These are phyloP conservation scores for Epistrophe eligans DNA, from an alignment of 2,888 invertebrate genomes.

Conservation along the genomic window DNA sequence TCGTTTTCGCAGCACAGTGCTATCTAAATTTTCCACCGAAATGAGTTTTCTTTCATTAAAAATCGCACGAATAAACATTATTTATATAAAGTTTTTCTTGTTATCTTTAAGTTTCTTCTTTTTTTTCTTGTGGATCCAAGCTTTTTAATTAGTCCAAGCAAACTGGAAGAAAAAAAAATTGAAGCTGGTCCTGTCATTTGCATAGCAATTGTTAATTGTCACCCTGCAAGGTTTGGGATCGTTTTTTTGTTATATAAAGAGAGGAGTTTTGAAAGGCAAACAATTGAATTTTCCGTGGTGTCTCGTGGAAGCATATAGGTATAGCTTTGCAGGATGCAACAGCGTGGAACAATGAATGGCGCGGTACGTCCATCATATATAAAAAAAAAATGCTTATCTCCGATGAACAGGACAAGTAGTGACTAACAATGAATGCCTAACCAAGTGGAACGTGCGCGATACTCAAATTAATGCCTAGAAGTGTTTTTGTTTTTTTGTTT, in stretches of 20 bases:
- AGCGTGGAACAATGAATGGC: constrained; percentile 65
- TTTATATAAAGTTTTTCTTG: constrained; percentile 72
- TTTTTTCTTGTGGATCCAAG: constrained; percentile 23
- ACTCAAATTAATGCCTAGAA: constrained; percentile 51
- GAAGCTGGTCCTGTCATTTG: constrained; percentile 81
- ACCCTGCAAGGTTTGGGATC: constrained; percentile 41
- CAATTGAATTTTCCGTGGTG: not conserved
- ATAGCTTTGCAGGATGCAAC: constrained; percentile 59
- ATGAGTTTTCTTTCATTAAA: constrained; percentile 76
- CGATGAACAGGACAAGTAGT: constrained; percentile 47
- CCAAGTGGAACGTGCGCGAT: constrained; percentile 73
- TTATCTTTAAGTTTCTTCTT: constrained; percentile 75
- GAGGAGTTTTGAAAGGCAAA: not conserved
- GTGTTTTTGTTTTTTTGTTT: constrained; percentile 43
- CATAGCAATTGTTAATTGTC: constrained; percentile 80
- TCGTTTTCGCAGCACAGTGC: constrained; percentile 46
- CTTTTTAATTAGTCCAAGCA: constrained; percentile 80
- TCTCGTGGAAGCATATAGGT: not conserved
- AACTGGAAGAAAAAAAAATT: constrained; percentile 58
- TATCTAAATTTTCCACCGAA: constrained; percentile 77
- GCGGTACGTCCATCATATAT: constrained; percentile 49
- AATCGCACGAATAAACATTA: constrained; percentile 74
- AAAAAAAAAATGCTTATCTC: constrained; percentile 47
- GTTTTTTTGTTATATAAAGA: constrained; percentile 10
- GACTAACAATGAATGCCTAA: constrained; percentile 69